These are phyloP conservation scores for Volucella zonaria DNA, from an alignment of 2,888 invertebrate species.

Conservation along the genomic window DNA sequence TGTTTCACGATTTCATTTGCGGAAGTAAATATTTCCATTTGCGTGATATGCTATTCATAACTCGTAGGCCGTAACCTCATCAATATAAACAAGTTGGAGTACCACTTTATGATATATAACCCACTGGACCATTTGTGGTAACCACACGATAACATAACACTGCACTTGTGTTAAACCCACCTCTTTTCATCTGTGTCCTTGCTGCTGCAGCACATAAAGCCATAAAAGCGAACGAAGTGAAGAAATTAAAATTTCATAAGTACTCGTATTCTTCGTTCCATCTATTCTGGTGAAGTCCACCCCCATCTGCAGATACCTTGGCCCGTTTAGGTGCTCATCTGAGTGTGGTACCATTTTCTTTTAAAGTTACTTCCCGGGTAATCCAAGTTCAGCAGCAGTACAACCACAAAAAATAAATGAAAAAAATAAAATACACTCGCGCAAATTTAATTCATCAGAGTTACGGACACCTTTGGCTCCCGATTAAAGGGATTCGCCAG, in stretches of 20 bases:
- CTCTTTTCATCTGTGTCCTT: neutral
- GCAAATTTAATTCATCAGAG: conserved; percentile 51
- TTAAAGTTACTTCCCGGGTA: neutral
- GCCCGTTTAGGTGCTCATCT: conserved; percentile 9
- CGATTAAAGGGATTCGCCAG: conserved; percentile 40
- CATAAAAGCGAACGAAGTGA: conserved; percentile 12
- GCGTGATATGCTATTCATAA: neutral
- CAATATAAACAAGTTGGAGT: conserved; percentile 2
- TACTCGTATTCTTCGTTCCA: neutral
- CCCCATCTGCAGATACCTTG: neutral
- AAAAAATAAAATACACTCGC: conserved; percentile 31
- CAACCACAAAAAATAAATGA: neutral
- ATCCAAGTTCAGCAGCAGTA: neutral
- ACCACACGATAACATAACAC: neutral
- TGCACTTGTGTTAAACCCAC: neutral
- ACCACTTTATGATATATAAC: conserved; percentile 20
- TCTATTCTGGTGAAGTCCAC: neutral
- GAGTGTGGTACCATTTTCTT: neutral
- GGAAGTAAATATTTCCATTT: neutral
- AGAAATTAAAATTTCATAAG: conserved; percentile 26
- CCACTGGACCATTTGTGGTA: conserved; percentile 21
- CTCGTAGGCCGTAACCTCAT: conserved; percentile 5
- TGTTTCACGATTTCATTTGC: too few species aligned
- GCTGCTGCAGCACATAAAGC: neutral
- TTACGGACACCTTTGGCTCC: conserved; percentile 25